These are phyloP conservation scores for Elanoides forficatus DNA, from an alignment of 2,113 vertebrate genomes.

Conservation along the genomic window DNA sequence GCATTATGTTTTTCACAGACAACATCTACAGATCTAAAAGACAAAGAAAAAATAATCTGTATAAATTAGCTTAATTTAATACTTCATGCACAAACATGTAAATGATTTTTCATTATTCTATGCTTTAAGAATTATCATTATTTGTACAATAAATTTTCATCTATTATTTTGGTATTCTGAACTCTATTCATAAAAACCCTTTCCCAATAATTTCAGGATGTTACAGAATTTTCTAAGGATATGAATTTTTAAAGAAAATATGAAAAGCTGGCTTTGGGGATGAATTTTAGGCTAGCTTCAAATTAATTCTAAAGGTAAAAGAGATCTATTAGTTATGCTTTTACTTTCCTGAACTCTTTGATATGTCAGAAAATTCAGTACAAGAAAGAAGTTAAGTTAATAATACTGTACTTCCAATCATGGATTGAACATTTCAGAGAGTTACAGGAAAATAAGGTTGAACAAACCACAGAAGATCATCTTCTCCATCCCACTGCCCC, in stretches of 20 bases:
- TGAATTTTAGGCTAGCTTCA: background rate
- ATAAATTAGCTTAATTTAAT: background rate
- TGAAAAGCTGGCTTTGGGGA: background rate
- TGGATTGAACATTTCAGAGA: background rate
- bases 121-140: background rate
- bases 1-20: background rate
- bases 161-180: background rate
- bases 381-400: background rate
- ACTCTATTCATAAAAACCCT: background rate
- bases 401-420: background rate
- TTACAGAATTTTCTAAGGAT: background rate
- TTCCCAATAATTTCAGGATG: background rate
- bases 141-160: background rate
- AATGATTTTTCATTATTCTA: background rate
- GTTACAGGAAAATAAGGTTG: background rate
- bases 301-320: background rate
- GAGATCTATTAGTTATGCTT: background rate
- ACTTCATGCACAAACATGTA: background rate
- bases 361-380: background rate
- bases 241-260: background rate
- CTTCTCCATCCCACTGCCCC: background rate
- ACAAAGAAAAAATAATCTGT: background rate
- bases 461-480: background rate
- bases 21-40: background rate
- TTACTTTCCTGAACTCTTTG: background rate